A percentile compares a stretch with the other conserved stretches of the same genome.
These are phyloP conservation scores for Puma concolor DNA, from an alignment of 2,113 vertebrate genomes.

Conservation along the genomic window DNA sequence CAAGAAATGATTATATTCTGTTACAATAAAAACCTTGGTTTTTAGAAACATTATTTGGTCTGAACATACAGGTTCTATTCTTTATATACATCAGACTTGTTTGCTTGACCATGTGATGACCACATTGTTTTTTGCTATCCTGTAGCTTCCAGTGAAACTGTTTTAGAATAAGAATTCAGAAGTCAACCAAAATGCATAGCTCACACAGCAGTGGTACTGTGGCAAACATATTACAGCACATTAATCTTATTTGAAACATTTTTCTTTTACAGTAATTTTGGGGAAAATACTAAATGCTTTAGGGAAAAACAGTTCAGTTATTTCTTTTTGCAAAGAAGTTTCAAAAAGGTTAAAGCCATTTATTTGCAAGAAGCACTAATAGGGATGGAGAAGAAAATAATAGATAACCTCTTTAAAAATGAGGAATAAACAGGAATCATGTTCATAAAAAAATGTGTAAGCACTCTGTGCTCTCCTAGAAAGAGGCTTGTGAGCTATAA, in stretches of 20 bases:
- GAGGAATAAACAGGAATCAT: neutral
- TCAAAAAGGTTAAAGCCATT: slow-evolving; percentile 6
- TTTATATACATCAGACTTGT: neutral
- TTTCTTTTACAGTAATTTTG: slow-evolving; percentile 25
- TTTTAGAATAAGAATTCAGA: neutral
- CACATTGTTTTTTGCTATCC: neutral
- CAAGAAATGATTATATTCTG: neutral
- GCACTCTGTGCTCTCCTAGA: neutral
- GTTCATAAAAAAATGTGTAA: neutral
- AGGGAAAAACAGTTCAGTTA: neutral
- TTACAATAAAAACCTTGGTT: neutral
- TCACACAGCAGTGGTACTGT: neutral
- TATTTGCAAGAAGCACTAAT: neutral
- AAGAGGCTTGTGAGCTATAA: neutral
- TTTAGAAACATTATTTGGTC: neutral
- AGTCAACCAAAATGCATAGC: neutral
- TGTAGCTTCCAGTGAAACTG: neutral
- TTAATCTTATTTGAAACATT: neutral
- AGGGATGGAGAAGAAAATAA: neutral
- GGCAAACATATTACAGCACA: neutral
- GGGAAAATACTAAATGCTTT: neutral
- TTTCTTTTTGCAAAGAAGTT: neutral
- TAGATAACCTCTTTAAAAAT: neutral
- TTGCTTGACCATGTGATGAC: neutral
- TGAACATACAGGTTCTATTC: neutral